Base-by-base conservation (phyloP, 2,113 vertebrate genomes). In the Caloenas nicobarica region DNA sequence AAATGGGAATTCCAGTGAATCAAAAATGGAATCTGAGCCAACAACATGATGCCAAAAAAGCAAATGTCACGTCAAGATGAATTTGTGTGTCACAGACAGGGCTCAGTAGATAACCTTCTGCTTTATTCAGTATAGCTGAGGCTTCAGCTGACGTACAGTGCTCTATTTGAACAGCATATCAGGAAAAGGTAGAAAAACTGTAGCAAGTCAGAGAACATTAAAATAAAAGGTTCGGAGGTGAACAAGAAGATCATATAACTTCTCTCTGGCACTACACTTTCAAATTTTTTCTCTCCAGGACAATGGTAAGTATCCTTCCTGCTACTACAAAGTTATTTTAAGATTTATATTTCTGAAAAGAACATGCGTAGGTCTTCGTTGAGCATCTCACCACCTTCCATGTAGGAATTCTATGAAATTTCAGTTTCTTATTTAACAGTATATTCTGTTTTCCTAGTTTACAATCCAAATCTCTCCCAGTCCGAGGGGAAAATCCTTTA, bases 11-110 rank as follows among this genome's bases (percentile, higher is more conserved):
- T 87, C 38, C 4, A 91, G 51, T 36, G 38, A 94, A 81, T 76
- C 10, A 89, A 62, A 91, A 93, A 56, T 10, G 33, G 65, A 71
- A 71, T 60, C 28, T 60, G 34, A 96, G 78, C 61, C 85, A 93
- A 79, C 23, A 78, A 48, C 53, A 60, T 2, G 34, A 68, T 81
- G 81, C 73, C 91, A 91, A 85, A 86, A 86, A 89, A 87, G 65
- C 69, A 91, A 95, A 87, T 81, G 78, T 79, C 89, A 87, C 1
- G 8, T 89, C 89, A 89, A 79, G 78, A 93, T 44, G 36, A 58
- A 61, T 80, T 93, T 95, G 22, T 46, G 18, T 56, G 65, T 80
- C 74, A 54, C 78, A 82, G 25, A 48, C 50, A 60, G 71, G 34
- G 48, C 74, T 89, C 33, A 78, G 51, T 3, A 50, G 81, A 89